Base-by-base conservation (phyloP, 2,797 vertebrate species). In the Hydrocynus forskahlii region DNA sequence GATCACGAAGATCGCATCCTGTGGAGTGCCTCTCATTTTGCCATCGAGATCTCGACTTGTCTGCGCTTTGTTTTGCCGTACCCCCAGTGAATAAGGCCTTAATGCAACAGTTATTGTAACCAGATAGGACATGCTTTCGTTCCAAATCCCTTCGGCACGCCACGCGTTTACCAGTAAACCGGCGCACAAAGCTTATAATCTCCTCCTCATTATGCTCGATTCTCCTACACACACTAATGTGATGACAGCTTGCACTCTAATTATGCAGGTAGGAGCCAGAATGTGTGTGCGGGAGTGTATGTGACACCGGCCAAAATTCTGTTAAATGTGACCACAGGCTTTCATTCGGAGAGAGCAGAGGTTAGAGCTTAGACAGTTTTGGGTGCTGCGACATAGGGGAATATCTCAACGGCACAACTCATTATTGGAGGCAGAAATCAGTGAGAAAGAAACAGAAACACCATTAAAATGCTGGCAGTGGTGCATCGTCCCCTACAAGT, bases 141-240 rank as follows among this genome's bases (percentile, higher is more conserved):
- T 67, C 88, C 89, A 92, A 92, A 92, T 93, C 92, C 92, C 91
- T 90, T 78, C 85, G 90, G 92, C 88, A 92, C 83, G 78, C 89
- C 83, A 40, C 82, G 85, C 89, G 90, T 92, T 94, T 91, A 91
- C 91, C 88, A 90, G 90, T 91, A 93, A 93, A 93, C 91, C 89
- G 91, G 93, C 91, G 90, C 89, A 93, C 92, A 93, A 94, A 92
- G 91, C 92, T 92, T 91, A 88, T 94, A 92, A 93, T 94, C 91
- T 92, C 87, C 70, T 82, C 81, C 90, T 94, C 91, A 93, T 94
- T 92, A 93, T 86, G 88, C 87, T 84, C 87, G 87, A 92, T 92
- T 93, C 92, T 90, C 86, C 87, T 90, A 91, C 90, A 91, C 90
- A 90, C 86, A 86, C 89, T 92, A 91, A 92, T 91, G 92, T 90